Evolutionary conservation across 2,113 vertebrate species (phyloP), one percentile per base, ranked within the genome.

Genomic region (Lagopus muta): DNA sequence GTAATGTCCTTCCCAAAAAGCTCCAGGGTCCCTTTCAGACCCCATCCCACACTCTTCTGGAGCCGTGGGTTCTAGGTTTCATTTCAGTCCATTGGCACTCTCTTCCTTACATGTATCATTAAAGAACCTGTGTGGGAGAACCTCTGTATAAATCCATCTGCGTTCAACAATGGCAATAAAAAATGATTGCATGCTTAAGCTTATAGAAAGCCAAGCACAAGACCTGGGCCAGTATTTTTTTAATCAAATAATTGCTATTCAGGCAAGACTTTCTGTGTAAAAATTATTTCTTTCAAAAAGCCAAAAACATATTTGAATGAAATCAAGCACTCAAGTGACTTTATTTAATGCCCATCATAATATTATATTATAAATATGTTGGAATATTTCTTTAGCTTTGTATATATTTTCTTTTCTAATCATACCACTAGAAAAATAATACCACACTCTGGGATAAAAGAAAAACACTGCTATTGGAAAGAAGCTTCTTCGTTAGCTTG

Each of bases 241-340:
- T 97, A 94, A 97, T 97, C 76, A 95, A 94, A 95, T 96, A 97
- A 97, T 94, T 95, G 82, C 85, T 94, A 94, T 83, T 91, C 91
- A 93, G 67, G 55, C 52, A 0, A 95, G 72, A 83, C 18, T 89
- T 94, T 91, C 69, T 83, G 45, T 88, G 82, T 70, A 88, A 95
- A 40, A 94, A 95, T 95, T 94, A 95, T 88, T 93, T 91, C 94
- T 77, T 78, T 77, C 80, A 36, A 74, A 94, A 92, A 92, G 55
- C 69, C 43, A 28, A 2, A 21, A 72, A 89, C 88, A 91, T 38
- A 94, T 36, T 91, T 89, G 79, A 95, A 94, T 91, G 65, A 96
- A 89, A 79, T 74, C 91, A 91, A 93, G 65, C 75, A 89, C 34
- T 92, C 67, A 43, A 95, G 82, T 67, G 69, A 86, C 58, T 95